phyloP scores from a whole-genome alignment of 1,140 invertebrate species.

The Drosophila erecta region DNA sequence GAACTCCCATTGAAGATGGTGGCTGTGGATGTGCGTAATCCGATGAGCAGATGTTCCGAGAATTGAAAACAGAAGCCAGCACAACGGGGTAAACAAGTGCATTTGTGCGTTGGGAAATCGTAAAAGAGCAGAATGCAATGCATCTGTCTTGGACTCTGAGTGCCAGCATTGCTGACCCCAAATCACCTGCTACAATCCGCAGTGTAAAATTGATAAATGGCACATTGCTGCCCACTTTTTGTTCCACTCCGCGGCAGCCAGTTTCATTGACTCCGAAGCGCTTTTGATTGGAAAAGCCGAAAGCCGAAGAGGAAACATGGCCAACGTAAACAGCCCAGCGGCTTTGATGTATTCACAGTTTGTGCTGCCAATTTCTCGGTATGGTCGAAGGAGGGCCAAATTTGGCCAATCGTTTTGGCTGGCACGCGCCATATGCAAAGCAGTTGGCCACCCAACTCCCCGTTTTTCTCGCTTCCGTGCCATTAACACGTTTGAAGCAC shows the following conservation, averaged over 20 bases:
- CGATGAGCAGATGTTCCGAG: slow-evolving; percentile 69
- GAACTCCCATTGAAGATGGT: slow-evolving; percentile 27
- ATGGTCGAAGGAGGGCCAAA: slow-evolving; percentile 52
- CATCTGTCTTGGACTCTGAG: slow-evolving; percentile 12
- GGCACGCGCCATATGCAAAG: slow-evolving; percentile 78
- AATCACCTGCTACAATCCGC: slow-evolving; percentile 65
- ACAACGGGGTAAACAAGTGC: slow-evolving; percentile 51
- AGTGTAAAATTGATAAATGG: slow-evolving; percentile 56
- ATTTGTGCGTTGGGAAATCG: neutral
- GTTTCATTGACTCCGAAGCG: slow-evolving; percentile 13
- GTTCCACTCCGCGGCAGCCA: neutral
- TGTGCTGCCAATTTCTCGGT: slow-evolving; percentile 58
- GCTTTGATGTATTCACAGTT: slow-evolving; percentile 63
- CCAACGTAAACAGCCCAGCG: slow-evolving; percentile 43
- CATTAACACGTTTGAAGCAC: slow-evolving; percentile 67
- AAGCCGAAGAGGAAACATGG: slow-evolving; percentile 17
- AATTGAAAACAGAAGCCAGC: slow-evolving; percentile 45
- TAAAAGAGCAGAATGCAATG: slow-evolving; percentile 10
- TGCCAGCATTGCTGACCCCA: slow-evolving; percentile 54
- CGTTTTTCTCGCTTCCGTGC: slow-evolving; percentile 68
- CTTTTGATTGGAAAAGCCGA: slow-evolving; percentile 8
- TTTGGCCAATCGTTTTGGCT: slow-evolving; percentile 66
- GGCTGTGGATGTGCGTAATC: slow-evolving; percentile 38
- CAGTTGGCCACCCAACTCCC: slow-evolving; percentile 39
- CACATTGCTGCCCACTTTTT: slow-evolving; percentile 31